Percentiles rank a stretch among this genome's conserved stretches.
These are phyloP conservation scores for Prietella phreatophila DNA, from an alignment of 2,113 vertebrate genomes.

Conservation along the genomic window DNA sequence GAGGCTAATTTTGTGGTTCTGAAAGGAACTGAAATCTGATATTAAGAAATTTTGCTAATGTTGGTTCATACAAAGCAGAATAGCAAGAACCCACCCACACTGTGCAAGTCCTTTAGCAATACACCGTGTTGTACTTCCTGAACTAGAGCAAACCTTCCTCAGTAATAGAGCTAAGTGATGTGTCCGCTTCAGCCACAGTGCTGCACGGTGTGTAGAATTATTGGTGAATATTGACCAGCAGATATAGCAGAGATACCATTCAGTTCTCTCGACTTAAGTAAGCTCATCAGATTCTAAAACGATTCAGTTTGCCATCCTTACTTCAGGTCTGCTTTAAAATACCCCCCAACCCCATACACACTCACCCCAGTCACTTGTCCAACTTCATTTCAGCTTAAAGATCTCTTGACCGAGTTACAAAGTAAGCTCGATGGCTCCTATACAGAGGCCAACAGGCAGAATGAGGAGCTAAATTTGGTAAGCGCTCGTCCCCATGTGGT, in stretches of 20 bases:
- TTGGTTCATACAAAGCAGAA: background rate
- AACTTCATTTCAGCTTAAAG: slow-evolving; percentile 99
- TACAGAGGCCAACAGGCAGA: slow-evolving; percentile 98
- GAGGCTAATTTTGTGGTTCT: background rate
- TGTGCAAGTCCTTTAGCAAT: background rate
- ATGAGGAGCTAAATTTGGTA: slow-evolving; percentile 99
- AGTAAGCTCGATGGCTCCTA: slow-evolving; percentile 98
- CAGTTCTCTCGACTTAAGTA: background rate
- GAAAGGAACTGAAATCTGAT: background rate
- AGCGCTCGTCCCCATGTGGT: slow-evolving; percentile 66
- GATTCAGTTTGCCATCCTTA: background rate
- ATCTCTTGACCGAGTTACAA: slow-evolving; percentile 99
- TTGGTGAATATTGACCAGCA: background rate
- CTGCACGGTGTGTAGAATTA: background rate
- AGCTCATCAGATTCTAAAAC: background rate
- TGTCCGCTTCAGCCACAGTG: background rate
- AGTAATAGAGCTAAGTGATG: background rate
- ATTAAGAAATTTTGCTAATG: background rate
- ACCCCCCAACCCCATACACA: background rate
- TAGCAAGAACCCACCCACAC: background rate
- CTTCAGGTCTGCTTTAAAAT: slow-evolving; percentile 9
- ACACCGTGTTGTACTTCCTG: too few relatives aligned
- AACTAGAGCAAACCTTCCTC: background rate
- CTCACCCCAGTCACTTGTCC: slow-evolving; percentile 66
- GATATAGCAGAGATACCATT: background rate